phyloP scores from a whole-genome alignment of 2,113 vertebrate species.

The Silurus glanis region DNA sequence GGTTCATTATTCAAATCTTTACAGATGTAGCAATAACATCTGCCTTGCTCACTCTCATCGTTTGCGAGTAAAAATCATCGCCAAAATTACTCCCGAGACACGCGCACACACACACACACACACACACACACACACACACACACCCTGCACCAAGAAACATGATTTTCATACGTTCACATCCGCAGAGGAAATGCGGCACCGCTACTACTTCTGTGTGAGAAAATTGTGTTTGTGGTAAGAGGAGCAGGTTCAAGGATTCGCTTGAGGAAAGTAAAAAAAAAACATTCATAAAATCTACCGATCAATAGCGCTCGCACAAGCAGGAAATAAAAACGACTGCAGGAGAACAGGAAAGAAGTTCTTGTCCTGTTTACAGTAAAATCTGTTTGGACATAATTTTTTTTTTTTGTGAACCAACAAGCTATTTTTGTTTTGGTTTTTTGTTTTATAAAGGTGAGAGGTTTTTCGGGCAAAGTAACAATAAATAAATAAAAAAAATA shows the following conservation, averaged over 20 bases:
- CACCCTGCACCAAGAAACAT: slow-evolving; percentile 46
- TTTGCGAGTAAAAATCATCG: slow-evolving; percentile 9
- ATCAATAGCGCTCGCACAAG: slow-evolving; percentile 28
- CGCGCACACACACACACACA: too few relatives aligned
- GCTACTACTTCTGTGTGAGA: slow-evolving; percentile 24
- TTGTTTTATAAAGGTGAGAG: slow-evolving; percentile 61
- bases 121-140: too few relatives aligned
- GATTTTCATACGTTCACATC: slow-evolving; percentile 41
- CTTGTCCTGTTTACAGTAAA: slow-evolving; percentile 57
- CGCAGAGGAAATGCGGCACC: slow-evolving; percentile 24
- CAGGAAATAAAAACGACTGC: background rate
- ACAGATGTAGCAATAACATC: slow-evolving; percentile 7
- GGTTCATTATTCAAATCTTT: background rate
- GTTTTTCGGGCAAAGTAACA: too few relatives aligned
- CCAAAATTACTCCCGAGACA: background rate
- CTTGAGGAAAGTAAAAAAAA: slow-evolving; percentile 13
- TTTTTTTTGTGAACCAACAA: slow-evolving; percentile 57
- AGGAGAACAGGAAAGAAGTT: slow-evolving; percentile 41
- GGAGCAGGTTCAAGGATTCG: slow-evolving; percentile 31
- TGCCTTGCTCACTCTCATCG: slow-evolving; percentile 33
- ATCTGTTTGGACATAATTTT: slow-evolving; percentile 54
- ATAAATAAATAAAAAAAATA: too few relatives aligned
- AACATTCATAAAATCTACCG: slow-evolving; percentile 32
- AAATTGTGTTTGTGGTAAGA: slow-evolving; percentile 32
- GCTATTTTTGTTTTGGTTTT: too few relatives aligned